Base-by-base conservation (phyloP, 2,797 vertebrate genomes). In the Xenentodon cancila region DNA sequence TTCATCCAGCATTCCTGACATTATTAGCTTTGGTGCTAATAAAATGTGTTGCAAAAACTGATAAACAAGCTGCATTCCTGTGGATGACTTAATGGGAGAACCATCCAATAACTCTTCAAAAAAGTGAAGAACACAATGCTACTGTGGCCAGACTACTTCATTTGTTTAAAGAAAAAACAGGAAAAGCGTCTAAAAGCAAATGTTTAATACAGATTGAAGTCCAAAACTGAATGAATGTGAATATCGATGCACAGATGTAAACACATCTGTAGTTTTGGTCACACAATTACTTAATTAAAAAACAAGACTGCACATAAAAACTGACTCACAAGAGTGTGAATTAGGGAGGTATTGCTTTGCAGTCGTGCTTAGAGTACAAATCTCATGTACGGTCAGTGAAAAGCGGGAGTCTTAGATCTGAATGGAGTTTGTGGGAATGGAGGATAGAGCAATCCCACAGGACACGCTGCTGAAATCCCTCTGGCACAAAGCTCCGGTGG, bases 51-150 rank as follows among this genome's bases (percentile, higher is more conserved):
- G 64, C 69, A 44, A 45, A 55, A 20, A 44, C 42, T 55, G 63
- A 70, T 79, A 78, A 85, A 81, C 77, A 78, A 40, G 19, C 27
- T 19, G 42, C 66, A 68, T 82, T 84, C 80, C 75, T 72, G 68
- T 9, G 69, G 71, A 47, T 46, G 62, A 1, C 75, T 59, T 50
- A 21, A 68, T 15, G 61, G 77, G 66, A 79, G 81, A 76, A 57
- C 54, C 20, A 55, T 45, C 61, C 19, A 37, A 64, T 56, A 67
- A 73, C 56, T 65, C 69, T 30, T 48, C 45, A 69, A 70, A 51
- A 48, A 25, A 50, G 76, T 69, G 74, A 80, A 16, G 18, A 76
- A 75, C 56, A 82, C 68, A 77, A 78, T 63, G 55, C 73, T 64
- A 61, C 73, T 58, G 52, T 9, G 20, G 67, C 46, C 69, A 56